A percentile compares a stretch with the other conserved stretches of the same genome.
phyloP scores from a whole-genome alignment of 2,113 vertebrate species.

The Notechis scutatus region DNA sequence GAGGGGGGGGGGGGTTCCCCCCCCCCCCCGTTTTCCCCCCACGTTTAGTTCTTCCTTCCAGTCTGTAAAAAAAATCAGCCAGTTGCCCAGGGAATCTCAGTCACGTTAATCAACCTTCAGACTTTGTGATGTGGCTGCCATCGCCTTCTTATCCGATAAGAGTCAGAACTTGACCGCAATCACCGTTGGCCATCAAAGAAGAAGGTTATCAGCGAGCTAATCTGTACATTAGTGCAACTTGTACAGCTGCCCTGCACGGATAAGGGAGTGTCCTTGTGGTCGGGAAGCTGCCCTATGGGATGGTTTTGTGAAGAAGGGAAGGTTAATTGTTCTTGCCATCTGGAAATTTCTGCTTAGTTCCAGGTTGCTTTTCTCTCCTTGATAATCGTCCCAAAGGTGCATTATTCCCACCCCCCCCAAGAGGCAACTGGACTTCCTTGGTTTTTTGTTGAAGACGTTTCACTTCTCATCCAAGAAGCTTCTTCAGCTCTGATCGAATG shows the following conservation, averaged over 20 bases:
- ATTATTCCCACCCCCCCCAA: too few species aligned
- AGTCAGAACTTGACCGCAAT: background rate
- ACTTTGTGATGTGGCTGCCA: background rate
- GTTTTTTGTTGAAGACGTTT: too few species aligned
- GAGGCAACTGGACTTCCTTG: too few species aligned
- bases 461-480: too few species aligned
- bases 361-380: too few species aligned
- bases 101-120: background rate
- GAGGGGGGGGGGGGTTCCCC: too few species aligned
- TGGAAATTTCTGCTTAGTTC: too few species aligned
- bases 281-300: background rate
- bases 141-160: background rate
- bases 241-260: too few species aligned
- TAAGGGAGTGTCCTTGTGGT: background rate
- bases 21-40: background rate
- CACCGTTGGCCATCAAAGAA: background rate
- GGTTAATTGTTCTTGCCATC: background rate
- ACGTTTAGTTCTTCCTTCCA: background rate
- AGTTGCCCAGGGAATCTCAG: background rate
- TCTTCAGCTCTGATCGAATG: too few species aligned
- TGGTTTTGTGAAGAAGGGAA: background rate
- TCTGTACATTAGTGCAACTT: background rate
- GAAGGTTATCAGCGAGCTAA: background rate
- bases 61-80: background rate
- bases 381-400: too few species aligned